Evolutionary conservation across 2,113 vertebrate genomes (phyloP), one percentile per base, ranked within the genome.

Genomic region (Illadopsis cleaveri): DNA sequence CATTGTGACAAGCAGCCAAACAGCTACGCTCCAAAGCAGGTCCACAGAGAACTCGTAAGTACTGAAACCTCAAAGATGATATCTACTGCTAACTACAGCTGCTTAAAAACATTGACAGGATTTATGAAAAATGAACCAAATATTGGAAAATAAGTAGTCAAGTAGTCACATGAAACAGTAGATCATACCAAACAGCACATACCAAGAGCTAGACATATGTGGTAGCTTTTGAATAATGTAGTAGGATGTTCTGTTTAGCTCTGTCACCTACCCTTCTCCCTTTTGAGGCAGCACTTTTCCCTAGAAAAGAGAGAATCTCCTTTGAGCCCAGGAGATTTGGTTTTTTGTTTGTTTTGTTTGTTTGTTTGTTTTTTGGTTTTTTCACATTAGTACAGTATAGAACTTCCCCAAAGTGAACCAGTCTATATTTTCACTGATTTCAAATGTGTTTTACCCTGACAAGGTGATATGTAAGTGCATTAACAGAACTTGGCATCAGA

Each of bases 1-100:
- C 82, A 64, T 23, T 44, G 45, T 76, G 48, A 82, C 47, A 88
- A 86, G 47, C 53, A 68, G 66, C 16, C 75, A 62, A 87, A 90
- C 28, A 75, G 30, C 35, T 60, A 65, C 66, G 30, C 23, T 88
- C 37, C 44, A 40, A 50, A 80, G 27, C 5, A 68, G 35, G 19
- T 40, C 27, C 17, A 71, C 8, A n/a, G 70, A 88, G 48, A 75
- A n/a, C 47, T 47, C 6, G 0, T 22, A 70, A 70, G 9, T 65
- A 90, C 14, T 0, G 5, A 86, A 50, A 68, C 22, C 35, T 82
- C 15, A 79, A 37, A 82, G 42, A 60, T 15, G 9, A 5, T 71
- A 76, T 60, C 83, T 82, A 64, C 86, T 80, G 66, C 30, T 60
- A 85, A 33, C 35, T 54, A 71, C 7, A 62, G 56, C 21, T 12